Percentiles rank a stretch among this genome's conserved stretches.
phyloP scores from a whole-genome alignment of 2,797 vertebrate species.

The Labeo calbasu region DNA sequence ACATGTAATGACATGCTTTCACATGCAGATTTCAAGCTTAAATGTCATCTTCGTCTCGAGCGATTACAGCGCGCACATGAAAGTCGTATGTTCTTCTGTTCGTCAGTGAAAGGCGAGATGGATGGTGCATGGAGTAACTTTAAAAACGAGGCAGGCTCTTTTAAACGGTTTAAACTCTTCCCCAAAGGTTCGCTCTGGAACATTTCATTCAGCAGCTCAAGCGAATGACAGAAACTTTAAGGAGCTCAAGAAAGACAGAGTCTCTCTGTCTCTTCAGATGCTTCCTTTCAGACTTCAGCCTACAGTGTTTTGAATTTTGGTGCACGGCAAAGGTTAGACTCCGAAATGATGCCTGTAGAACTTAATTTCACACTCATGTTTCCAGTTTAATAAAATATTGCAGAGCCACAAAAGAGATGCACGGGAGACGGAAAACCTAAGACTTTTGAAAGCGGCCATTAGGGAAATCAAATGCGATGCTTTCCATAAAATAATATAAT shows the following conservation, averaged over 20 bases:
- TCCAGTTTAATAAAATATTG: slow-evolving; percentile 38
- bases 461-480: slow-evolving; percentile 34
- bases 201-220: slow-evolving; percentile 25
- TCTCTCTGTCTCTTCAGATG: slow-evolving; percentile 22
- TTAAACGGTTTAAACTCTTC: slow-evolving; percentile 2
- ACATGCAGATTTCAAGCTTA: background rate
- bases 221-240: slow-evolving; percentile 32
- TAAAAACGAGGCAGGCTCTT: background rate
- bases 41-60: background rate
- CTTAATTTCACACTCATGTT: slow-evolving; percentile 37
- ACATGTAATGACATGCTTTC: slow-evolving; percentile 7
- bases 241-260: slow-evolving; percentile 20
- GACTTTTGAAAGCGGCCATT: slow-evolving; percentile 3
- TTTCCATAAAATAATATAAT: slow-evolving; percentile 41
- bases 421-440: slow-evolving; percentile 22
- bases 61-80: background rate
- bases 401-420: slow-evolving; percentile 30
- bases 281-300: slow-evolving; percentile 11
- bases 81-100: background rate
- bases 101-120: background rate
- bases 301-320: slow-evolving; percentile 28
- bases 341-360: slow-evolving; percentile 25
- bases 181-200: background rate
- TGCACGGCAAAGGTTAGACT: slow-evolving; percentile 33
- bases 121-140: slow-evolving; percentile 5